Percentiles rank a stretch among this genome's conserved stretches.
Conservation (phyloP, 1,140 invertebrate genomes). For the Ptiloglossa arizonensis region DNA sequence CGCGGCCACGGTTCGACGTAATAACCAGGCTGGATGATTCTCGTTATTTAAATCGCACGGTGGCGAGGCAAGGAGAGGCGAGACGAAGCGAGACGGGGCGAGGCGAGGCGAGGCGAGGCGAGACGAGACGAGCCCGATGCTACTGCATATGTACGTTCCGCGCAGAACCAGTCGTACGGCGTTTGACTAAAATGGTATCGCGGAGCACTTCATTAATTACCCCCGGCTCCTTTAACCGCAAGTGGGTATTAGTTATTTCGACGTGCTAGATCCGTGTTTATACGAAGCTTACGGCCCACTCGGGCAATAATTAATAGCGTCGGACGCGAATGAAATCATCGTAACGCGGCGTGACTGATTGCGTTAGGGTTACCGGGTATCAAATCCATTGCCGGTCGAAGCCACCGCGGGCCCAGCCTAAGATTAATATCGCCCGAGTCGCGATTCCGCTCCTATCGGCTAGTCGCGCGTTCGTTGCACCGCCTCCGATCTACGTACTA, state of each 20-base stretch:
- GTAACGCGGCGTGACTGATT: conserved; percentile 66
- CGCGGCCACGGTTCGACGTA: not conserved
- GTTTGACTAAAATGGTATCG: conserved; percentile 55
- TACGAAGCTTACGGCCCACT: conserved; percentile 45
- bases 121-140: not conserved
- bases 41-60: conserved; percentile 28
- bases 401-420: conserved; percentile 27
- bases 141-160: not conserved
- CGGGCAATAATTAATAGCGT: conserved; percentile 63
- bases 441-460: too few species aligned
- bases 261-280: conserved; percentile 56
- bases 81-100: not conserved
- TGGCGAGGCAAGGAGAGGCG: too few species aligned
- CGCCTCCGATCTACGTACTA: conserved; percentile 5
- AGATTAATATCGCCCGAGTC: conserved; percentile 60
- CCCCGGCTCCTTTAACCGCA: conserved; percentile 34
- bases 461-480: conserved; percentile 11
- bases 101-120: not conserved
- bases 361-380: conserved; percentile 62
- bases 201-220: conserved; percentile 52
- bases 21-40: not conserved
- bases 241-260: conserved; percentile 64
- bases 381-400: conserved; percentile 49
- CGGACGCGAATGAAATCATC: conserved; percentile 67
- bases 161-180: conserved; percentile 49